phyloP scores from a whole-genome alignment of 2,797 vertebrate genomes.

The Tachyglossus aculeatus region DNA sequence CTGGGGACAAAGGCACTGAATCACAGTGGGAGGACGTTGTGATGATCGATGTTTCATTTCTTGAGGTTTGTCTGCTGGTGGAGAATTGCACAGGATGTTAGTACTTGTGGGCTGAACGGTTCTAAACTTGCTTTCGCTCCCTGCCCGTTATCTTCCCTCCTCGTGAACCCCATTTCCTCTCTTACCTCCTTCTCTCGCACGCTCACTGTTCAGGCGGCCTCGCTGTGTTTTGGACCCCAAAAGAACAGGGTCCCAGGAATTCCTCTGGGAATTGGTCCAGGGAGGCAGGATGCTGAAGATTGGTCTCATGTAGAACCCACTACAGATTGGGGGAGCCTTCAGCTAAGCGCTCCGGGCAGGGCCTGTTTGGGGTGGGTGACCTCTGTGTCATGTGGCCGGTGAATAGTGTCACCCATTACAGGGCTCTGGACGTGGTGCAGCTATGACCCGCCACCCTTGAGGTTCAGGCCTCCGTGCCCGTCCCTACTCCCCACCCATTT shows the following conservation, averaged over 20 bases:
- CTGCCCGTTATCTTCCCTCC: no score
- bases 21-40: slow-evolving; percentile 23
- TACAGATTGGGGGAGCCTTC: no score
- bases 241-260: background rate
- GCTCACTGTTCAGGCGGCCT: background rate
- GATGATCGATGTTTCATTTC: slow-evolving; percentile 71
- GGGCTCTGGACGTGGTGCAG: background rate
- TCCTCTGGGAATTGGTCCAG: background rate
- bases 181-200: background rate
- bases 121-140: slow-evolving; percentile 6
- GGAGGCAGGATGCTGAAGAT: background rate
- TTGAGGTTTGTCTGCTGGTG: slow-evolving; percentile 27
- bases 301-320: no score
- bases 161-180: rapidly evolving
- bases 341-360: no score
- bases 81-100: slow-evolving; percentile 74
- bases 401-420: background rate
- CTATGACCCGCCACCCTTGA: no score
- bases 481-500: no score
- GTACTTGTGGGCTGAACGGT: slow-evolving; percentile 42
- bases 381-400: no score
- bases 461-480: no score
- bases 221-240: background rate
- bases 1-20: slow-evolving; percentile 3
- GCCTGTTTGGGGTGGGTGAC: no score